These are phyloP conservation scores for Thereva nobilitata DNA, from an alignment of 2,888 invertebrate genomes.

Conservation along the genomic window DNA sequence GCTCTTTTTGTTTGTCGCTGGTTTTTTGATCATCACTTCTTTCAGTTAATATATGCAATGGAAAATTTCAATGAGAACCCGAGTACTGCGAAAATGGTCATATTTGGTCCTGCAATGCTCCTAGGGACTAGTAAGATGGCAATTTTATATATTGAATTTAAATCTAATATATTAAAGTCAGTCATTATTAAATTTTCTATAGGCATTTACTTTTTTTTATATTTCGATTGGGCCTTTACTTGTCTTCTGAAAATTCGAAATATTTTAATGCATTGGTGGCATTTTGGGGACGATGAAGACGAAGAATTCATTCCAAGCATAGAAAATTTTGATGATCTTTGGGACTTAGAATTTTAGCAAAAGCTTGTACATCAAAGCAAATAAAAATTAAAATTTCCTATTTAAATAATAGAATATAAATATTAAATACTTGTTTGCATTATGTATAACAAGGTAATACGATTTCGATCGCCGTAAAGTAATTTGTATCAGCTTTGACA, in stretches of 20 bases:
- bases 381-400: too few species aligned
- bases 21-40: neutral
- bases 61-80: slow-evolving; percentile 34
- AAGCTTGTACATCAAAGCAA: too few species aligned
- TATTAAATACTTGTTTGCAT: too few species aligned
- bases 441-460: too few species aligned
- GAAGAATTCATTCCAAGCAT: slow-evolving; percentile 8
- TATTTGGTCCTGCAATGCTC: slow-evolving; percentile 36
- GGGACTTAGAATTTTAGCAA: too few species aligned
- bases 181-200: slow-evolving; percentile 10
- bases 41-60: slow-evolving; percentile 31
- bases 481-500: too few species aligned
- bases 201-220: slow-evolving; percentile 51
- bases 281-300: slow-evolving; percentile 52
- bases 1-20: too few species aligned
- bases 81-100: slow-evolving; percentile 24
- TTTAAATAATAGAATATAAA: too few species aligned
- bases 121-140: slow-evolving; percentile 36
- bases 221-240: slow-evolving; percentile 52
- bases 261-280: slow-evolving; percentile 55
- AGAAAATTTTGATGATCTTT: too few species aligned
- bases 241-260: slow-evolving; percentile 51
- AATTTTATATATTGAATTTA: neutral
- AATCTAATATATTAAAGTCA: neutral
- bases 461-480: too few species aligned